Conservation (phyloP, 2,797 vertebrate species). For the Lateolabrax maculatus region DNA sequence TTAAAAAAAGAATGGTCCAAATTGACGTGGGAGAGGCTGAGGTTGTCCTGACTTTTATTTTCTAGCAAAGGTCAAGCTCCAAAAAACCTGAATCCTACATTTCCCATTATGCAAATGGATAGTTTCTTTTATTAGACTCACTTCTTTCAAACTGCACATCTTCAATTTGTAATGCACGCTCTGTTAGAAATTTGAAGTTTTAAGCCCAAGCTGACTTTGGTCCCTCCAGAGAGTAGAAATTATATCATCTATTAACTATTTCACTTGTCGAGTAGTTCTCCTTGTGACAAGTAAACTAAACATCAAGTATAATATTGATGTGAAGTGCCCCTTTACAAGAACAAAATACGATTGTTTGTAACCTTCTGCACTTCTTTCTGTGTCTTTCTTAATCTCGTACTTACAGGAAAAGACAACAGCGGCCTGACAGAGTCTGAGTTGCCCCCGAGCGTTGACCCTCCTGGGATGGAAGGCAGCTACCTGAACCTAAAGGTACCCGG, state of each 20-base stretch:
- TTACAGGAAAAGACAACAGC: slow-evolving; percentile 91
- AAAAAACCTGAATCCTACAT: slow-evolving; percentile 1
- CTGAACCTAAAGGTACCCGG: slow-evolving; percentile 91
- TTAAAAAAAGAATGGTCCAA: background rate
- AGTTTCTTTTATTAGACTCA: background rate
- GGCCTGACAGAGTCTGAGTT: slow-evolving; percentile 89
- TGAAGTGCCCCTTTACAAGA: background rate
- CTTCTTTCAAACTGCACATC: background rate
- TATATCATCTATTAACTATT: background rate
- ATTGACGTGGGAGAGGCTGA: background rate
- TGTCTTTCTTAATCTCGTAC: slow-evolving; percentile 7
- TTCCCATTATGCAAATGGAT: background rate
- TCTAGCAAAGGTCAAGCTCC: background rate
- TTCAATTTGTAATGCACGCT: background rate
- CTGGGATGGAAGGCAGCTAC: slow-evolving; percentile 96
- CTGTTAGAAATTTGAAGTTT: background rate
- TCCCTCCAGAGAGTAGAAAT: background rate
- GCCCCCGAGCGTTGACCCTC: slow-evolving; percentile 86
- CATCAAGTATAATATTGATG: background rate
- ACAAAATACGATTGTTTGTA: background rate
- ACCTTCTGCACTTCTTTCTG: slow-evolving; percentile 9
- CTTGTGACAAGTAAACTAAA: background rate
- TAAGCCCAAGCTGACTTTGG: background rate
- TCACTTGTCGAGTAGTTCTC: background rate
- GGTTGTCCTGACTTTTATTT: background rate